Base-by-base conservation (phyloP, 2,113 vertebrate genomes). In the Sterna hirundo region DNA sequence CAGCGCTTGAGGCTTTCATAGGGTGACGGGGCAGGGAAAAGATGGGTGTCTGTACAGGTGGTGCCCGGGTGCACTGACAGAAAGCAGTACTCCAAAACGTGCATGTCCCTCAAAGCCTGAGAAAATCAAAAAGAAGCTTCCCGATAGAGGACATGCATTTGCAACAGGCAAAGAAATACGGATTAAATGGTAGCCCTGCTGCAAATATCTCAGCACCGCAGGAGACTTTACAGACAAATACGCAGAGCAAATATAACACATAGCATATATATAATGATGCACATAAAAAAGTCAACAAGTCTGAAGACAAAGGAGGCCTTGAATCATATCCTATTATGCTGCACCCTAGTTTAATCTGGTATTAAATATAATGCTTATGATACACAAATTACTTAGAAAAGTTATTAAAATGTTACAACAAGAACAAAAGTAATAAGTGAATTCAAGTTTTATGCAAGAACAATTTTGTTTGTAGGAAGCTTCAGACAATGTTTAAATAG, bases 361-460 rank as follows among this genome's bases (percentile, higher is more conserved):
- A 90, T 92, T 66, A 84, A 91, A 94, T 89, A 76, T 72, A 95
- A 72, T 84, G 83, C 87, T 79, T 90, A 94, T 60, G 96, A 92
- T 95, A 97, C 22, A 97, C 58, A 94, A 89, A 94, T 92, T 86
- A 72, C 30, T 79, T 89, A 58, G 1, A 58, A 51, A 94, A 78
- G 49, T 62, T 94, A 92, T 78, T 96, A 97, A 97, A 97, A 97
- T 69, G 91, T 94, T 93, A 96, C 79, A 97, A 95, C 95, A 88
- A 88, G 91, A 96, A 96, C 81, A 94, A 93, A 77, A 68, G 90
- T 94, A 86, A 70, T 61, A 97, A 84, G 72, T 80, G 80, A 97
- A 95, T 98, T 98, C 98, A 98, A 98, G 98, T 98, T 97, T 97
- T 72, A 93, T 23, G 95, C 72, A 79, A 92, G 77, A 93, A 93